Evolutionary conservation across 2,113 vertebrate species (phyloP), one percentile per base, ranked within the genome.

Genomic region (Sigmodon hispidus): DNA sequence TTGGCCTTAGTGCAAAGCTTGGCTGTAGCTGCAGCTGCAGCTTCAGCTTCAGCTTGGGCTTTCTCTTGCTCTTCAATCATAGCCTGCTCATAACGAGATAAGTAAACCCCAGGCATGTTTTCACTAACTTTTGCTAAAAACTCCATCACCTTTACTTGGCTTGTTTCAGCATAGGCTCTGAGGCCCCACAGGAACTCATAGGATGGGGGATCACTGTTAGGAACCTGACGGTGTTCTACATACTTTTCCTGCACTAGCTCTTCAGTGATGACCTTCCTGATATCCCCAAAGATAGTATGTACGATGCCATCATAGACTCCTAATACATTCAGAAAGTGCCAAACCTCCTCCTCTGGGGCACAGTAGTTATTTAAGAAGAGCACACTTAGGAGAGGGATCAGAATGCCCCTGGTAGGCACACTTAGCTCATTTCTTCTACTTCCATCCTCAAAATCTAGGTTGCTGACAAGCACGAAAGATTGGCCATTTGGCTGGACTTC

Each of bases 141-240:
- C 12, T 96, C 48, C 0, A 95, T 11, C 29, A 96, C 48, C 55
- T 73, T 73, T 29, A 6, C 43, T 36, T 90, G 93, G 91, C 52
- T 73, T 29, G 29, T 40, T 87, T 96, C 79, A 0, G 55, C 29
- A 5, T 36, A 24, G 1, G 88, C 90, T 87, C 80, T 63, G 0
- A 55, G 52, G 10, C 94, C 75, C 94, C 96, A 95, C n/a, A 83
- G 73, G 85, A 96, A 96, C 6, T 96, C 17, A 48, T 43, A 94
- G 52, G 11, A 0, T 6, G 93, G 88, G 45, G 94, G 96, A 69
- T 90, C 29, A 17, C 93, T 96, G 11, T 11, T 0, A 0, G 80
- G 24, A 10, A 94, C 24, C 73, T 84, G 91, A 2, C 4, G 4
- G 15, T 94, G 96, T 31, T 84, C 43, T n/a, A 97, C 88, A 22